phyloP scores from a whole-genome alignment of 2,888 invertebrate genomes.

The Mesorhabditis spiculigera region DNA sequence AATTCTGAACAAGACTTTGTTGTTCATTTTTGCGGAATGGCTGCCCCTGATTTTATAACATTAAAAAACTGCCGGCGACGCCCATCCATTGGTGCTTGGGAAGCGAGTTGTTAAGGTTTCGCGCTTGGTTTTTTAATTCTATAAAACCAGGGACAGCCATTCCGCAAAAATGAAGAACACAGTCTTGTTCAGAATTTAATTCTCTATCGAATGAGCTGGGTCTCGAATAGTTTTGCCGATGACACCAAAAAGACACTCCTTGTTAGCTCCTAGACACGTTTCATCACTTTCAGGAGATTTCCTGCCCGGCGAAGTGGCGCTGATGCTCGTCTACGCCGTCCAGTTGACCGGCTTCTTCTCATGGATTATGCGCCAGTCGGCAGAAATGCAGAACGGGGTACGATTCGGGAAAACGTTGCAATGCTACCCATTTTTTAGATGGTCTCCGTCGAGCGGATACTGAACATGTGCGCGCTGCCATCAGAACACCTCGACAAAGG shows the following conservation, averaged over 20 bases:
- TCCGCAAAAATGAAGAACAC: too few species aligned
- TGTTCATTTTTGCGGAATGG: too few species aligned
- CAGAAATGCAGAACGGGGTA: constrained; percentile 68
- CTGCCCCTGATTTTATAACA: not conserved
- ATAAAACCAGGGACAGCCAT: too few species aligned
- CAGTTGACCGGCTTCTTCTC: constrained; percentile 76
- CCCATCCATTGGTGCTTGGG: too few species aligned
- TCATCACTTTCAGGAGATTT: constrained; percentile 16
- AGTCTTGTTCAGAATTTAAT: too few species aligned
- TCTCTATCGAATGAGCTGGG: too few species aligned
- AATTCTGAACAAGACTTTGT: too few species aligned
- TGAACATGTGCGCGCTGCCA: constrained; percentile 75
- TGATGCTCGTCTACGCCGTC: constrained; percentile 49
- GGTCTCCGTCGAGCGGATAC: constrained; percentile 75
- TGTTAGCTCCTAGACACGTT: too few species aligned
- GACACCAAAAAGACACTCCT: too few species aligned
- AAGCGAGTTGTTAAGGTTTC: too few species aligned
- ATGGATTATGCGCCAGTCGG: constrained; percentile 87
- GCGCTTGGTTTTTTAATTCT: too few species aligned
- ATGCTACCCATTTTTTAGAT: constrained; percentile 52
- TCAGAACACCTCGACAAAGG: constrained; percentile 66
- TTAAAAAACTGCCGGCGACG: not conserved
- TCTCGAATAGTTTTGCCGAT: too few species aligned
- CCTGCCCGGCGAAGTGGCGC: constrained; percentile 43
- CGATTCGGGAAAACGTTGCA: constrained; percentile 11